Conservation (phyloP, 2,113 vertebrate genomes). For the Oxyura jamaicensis region DNA sequence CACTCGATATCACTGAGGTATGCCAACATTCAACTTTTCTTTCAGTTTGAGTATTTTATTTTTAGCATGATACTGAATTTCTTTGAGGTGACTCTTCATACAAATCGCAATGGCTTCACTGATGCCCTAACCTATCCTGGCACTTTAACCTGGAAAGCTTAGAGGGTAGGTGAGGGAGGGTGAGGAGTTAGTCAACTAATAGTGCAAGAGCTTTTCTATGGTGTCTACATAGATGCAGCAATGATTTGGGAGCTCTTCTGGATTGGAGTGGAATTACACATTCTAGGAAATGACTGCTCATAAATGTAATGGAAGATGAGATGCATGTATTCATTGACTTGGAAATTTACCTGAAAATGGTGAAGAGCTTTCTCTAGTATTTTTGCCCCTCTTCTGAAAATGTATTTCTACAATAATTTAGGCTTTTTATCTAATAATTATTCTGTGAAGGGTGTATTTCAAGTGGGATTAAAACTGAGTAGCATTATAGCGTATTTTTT, state of each 20-base stretch:
- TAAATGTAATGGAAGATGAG: not conserved
- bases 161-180: not conserved
- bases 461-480: not conserved
- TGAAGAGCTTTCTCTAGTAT: not conserved
- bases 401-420: not conserved
- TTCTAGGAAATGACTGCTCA: not conserved
- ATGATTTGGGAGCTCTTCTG: not conserved
- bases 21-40: not conserved
- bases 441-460: not conserved
- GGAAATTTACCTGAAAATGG: not conserved
- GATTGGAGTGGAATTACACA: not conserved
- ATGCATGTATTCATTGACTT: not conserved
- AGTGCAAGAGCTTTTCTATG: not conserved
- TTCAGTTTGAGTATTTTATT: not conserved
- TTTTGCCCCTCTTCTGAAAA: not conserved
- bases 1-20: not conserved
- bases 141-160: not conserved
- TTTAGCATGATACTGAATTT: not conserved
- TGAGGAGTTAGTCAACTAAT: slow-evolving; percentile 6
- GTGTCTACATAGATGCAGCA: not conserved
- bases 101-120: not conserved
- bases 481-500: not conserved
- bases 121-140: not conserved
- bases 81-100: not conserved
- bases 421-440: not conserved